These are phyloP conservation scores for Dilophus febrilis DNA, from an alignment of 2,888 invertebrate genomes.

Conservation along the genomic window DNA sequence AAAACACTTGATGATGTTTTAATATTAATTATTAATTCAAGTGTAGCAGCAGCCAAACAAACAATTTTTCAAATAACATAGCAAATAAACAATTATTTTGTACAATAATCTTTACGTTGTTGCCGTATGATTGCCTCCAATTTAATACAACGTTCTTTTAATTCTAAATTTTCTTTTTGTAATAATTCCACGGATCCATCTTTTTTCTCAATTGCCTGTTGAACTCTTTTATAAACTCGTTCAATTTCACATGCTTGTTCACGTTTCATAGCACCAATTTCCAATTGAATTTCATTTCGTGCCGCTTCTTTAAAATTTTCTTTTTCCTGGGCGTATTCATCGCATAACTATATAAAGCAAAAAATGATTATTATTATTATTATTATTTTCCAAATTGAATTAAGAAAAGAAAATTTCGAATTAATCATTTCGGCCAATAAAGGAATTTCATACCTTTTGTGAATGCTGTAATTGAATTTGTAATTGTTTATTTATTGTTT, in stretches of 20 bases:
- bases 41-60: too few relatives aligned
- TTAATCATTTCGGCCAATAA: too few relatives aligned
- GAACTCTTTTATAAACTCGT: conserved; percentile 64
- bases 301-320: conserved; percentile 39
- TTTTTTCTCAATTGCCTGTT: conserved; percentile 62
- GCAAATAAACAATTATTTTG: conserved; percentile 25
- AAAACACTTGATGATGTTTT: too few relatives aligned
- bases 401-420: too few relatives aligned
- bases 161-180: conserved; percentile 48
- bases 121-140: conserved; percentile 60
- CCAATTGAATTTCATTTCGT: conserved; percentile 42
- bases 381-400: too few relatives aligned
- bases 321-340: conserved; percentile 36
- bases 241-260: conserved; percentile 62
- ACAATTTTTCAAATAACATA: too few relatives aligned
- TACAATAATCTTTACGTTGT: conserved; percentile 51
- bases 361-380: too few relatives aligned
- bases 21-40: too few relatives aligned
- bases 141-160: conserved; percentile 54
- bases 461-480: conserved; percentile 45
- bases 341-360: conserved; percentile 28
- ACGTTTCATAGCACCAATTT: conserved; percentile 41
- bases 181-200: conserved; percentile 58
- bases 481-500: conserved; percentile 45
- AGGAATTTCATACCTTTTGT: conserved; percentile 50